Percentiles rank a stretch among this genome's conserved stretches.
phyloP scores from a whole-genome alignment of 53 echinoderm and acorn worm genomes.

The Zoroaster sp. region DNA sequence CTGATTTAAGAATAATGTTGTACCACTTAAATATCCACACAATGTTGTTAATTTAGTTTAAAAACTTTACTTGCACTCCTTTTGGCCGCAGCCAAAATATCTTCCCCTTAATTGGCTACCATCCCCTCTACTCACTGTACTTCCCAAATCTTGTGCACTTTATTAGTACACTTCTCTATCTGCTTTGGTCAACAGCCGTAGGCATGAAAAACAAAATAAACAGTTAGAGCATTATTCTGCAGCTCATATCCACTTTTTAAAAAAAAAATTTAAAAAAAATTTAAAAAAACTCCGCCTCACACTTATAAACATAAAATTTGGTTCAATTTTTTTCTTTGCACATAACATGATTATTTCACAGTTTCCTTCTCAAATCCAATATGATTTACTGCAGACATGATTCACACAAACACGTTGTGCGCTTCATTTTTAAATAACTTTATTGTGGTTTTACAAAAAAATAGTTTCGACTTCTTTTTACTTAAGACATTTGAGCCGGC shows the following conservation, averaged over 20 bases:
- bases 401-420: neutral
- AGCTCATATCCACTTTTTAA: neutral
- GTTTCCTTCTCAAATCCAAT: neutral
- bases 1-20: constrained; percentile 25
- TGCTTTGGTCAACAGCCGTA: constrained; percentile 47
- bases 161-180: neutral
- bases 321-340: neutral
- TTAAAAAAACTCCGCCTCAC: too few relatives aligned
- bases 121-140: neutral
- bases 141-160: neutral
- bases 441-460: neutral
- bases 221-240: neutral
- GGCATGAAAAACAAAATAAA: constrained; percentile 2
- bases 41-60: constrained; percentile 30
- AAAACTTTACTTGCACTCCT: neutral
- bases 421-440: neutral
- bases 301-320: too few relatives aligned
- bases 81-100: constrained; percentile 11
- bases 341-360: neutral
- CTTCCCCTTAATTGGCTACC: neutral
- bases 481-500: neutral
- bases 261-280: neutral
- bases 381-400: neutral
- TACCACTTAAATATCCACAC: constrained; percentile 59
- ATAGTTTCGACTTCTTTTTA: neutral